Percentiles rank a stretch among this genome's conserved stretches.
Evolutionary conservation across 2,113 vertebrate species (phyloP).

Genomic region (Callaeas wilsoni): DNA sequence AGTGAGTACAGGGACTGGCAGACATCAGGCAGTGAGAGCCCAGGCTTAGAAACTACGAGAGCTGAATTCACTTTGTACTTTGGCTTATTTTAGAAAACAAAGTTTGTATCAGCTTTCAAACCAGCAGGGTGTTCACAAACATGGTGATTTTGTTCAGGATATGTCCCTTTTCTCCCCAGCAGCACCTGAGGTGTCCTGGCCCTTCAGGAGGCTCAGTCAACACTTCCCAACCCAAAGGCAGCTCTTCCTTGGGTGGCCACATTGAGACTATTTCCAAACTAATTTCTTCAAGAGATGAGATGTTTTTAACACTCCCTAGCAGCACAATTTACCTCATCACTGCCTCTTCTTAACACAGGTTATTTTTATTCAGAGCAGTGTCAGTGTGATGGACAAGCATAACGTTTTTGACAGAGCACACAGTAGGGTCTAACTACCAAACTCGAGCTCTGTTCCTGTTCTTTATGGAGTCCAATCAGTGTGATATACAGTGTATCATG

Average conservation of each 20-base stretch:
- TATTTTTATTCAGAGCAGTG: background rate
- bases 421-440: background rate
- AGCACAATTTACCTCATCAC: background rate
- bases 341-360: background rate
- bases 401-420: background rate
- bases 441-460: accelerated
- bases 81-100: background rate
- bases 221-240: background rate
- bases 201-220: background rate
- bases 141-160: background rate
- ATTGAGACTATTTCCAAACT: background rate
- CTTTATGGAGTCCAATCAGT: background rate
- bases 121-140: background rate
- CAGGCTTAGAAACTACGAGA: background rate
- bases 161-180: background rate
- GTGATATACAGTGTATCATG: background rate
- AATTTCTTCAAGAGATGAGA: background rate
- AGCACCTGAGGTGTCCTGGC: background rate
- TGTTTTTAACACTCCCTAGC: background rate
- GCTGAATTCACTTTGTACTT: background rate
- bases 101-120: background rate
- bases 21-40: background rate
- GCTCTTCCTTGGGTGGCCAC: background rate
- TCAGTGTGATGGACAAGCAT: background rate
- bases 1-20: background rate